These are phyloP conservation scores for Brachypodius melanocephalos DNA, from an alignment of 2,113 vertebrate species.

Conservation along the genomic window DNA sequence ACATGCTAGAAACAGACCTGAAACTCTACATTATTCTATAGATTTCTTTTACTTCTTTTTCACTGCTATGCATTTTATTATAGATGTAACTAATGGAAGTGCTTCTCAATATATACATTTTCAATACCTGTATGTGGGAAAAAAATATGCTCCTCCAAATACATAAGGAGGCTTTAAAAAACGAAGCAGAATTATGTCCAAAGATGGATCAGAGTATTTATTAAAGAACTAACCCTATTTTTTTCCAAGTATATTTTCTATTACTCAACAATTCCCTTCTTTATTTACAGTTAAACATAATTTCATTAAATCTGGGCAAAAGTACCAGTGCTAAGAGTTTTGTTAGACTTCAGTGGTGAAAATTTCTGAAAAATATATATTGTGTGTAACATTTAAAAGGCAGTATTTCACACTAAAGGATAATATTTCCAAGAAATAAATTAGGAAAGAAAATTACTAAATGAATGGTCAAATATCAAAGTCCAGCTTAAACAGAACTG, in stretches of 20 bases:
- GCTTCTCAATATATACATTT: background rate
- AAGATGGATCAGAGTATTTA: background rate
- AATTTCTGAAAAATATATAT: background rate
- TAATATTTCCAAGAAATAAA: background rate
- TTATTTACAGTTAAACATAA: background rate
- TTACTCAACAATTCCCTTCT: background rate
- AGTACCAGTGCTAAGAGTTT: background rate
- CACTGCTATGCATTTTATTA: background rate
- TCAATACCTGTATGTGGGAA: background rate
- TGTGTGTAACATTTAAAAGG: background rate
- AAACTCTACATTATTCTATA: background rate
- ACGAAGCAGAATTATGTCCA: background rate
- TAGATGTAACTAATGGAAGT: background rate
- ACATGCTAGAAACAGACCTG: background rate
- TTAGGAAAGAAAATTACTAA: background rate
- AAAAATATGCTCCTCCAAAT: background rate
- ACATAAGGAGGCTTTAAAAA: background rate
- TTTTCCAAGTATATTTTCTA: background rate
- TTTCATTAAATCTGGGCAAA: background rate
- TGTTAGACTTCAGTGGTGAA: background rate
- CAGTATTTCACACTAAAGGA: background rate
- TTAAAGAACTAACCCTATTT: background rate
- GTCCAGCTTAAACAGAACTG: background rate
- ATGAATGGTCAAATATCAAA: background rate
- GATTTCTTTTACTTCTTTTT: background rate